phyloP scores from a whole-genome alignment of 1,140 invertebrate genomes.

The Asobara japonica region DNA sequence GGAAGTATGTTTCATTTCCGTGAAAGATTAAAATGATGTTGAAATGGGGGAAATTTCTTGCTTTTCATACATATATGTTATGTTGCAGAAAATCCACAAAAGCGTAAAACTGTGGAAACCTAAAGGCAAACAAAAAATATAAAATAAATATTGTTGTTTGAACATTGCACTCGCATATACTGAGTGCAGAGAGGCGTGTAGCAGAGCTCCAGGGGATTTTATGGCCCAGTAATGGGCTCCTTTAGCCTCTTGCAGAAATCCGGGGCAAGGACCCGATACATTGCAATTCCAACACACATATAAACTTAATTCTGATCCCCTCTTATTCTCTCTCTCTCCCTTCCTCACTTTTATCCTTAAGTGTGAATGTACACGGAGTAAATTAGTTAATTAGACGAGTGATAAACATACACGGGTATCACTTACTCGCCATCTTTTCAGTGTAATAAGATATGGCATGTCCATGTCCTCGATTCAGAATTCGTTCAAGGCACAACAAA shows the following conservation, averaged over 20 bases:
- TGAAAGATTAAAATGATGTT: too few species aligned
- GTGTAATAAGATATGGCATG: neutral
- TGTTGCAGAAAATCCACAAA: too few species aligned
- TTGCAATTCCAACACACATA: constrained; percentile 1
- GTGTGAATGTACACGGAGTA: constrained; percentile 5
- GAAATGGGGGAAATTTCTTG: too few species aligned
- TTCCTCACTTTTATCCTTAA: neutral
- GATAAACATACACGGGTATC: constrained; percentile 15
- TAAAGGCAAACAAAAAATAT: neutral
- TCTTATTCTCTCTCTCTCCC: neutral
- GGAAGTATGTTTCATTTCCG: neutral
- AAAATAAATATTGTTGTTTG: constrained; percentile 26
- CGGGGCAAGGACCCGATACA: constrained; percentile 36
- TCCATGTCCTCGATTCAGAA: constrained; percentile 8
- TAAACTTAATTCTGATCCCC: neutral
- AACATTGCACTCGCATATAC: constrained; percentile 48
- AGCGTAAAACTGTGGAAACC: too few species aligned
- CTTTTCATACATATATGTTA: too few species aligned
- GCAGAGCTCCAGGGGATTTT: constrained; percentile 53
- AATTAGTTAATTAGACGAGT: constrained; percentile 25
- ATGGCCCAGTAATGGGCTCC: constrained; percentile 61
- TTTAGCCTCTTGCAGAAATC: constrained; percentile 52
- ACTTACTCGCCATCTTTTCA: constrained; percentile 5
- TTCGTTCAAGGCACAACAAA: neutral
- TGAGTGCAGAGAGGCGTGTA: constrained; percentile 39